Conservation (phyloP, 1,140 invertebrate genomes). For the Marisa cornuarietis region DNA sequence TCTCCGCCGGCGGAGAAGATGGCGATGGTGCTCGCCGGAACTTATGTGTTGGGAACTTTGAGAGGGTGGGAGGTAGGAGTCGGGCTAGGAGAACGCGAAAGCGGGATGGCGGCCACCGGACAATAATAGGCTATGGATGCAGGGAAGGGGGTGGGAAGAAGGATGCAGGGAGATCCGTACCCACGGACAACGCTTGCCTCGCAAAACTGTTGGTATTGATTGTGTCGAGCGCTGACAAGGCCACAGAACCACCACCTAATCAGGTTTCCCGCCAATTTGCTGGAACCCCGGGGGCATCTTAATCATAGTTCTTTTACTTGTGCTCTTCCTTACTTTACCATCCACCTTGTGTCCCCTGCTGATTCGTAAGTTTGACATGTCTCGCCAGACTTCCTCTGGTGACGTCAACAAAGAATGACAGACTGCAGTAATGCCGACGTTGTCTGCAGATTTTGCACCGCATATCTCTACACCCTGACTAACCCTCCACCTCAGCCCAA, state of each 20-base stretch:
- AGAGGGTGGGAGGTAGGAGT: neutral
- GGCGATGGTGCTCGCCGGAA: too few relatives aligned
- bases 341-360: too few relatives aligned
- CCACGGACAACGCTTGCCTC: neutral
- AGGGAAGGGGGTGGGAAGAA: neutral
- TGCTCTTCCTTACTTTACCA: too few relatives aligned
- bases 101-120: neutral
- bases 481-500: too few relatives aligned
- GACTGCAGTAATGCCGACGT: too few relatives aligned
- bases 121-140: neutral
- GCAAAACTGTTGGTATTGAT: constrained; percentile 18
- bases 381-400: too few relatives aligned
- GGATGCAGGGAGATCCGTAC: neutral
- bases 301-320: neutral
- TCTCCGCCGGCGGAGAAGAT: too few relatives aligned
- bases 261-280: constrained; percentile 20
- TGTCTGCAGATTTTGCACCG: too few relatives aligned
- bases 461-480: too few relatives aligned
- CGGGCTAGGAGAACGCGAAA: neutral
- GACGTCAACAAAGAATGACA: too few relatives aligned
- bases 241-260: constrained; percentile 11
- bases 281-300: constrained; percentile 5
- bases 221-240: constrained; percentile 8
- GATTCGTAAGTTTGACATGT: too few relatives aligned
- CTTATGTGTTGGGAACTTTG: neutral